Conservation (phyloP, 2,888 invertebrate genomes). For the Tuta absoluta region DNA sequence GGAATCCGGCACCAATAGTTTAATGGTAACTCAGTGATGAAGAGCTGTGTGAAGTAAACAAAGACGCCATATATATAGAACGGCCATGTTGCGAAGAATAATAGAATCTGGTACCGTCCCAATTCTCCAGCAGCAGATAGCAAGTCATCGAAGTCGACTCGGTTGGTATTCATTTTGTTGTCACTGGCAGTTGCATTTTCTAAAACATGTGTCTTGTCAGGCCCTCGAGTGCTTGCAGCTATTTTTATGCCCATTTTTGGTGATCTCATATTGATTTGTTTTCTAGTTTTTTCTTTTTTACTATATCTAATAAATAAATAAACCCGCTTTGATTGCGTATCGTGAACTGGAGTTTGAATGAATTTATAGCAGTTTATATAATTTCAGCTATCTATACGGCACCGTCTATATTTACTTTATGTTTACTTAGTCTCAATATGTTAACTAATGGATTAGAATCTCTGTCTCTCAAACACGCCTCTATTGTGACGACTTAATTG, state of each 20-base stretch:
- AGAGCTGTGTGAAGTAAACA: slow-evolving; percentile 51
- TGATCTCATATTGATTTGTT: not conserved
- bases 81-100: slow-evolving; percentile 50
- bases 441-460: not conserved
- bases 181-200: slow-evolving; percentile 13
- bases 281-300: not conserved
- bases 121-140: slow-evolving; percentile 52
- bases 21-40: slow-evolving; percentile 53
- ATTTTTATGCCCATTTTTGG: slow-evolving; percentile 7
- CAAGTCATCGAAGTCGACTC: slow-evolving; percentile 51
- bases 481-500: not conserved
- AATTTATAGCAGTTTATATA: not conserved
- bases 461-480: not conserved
- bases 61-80: slow-evolving; percentile 52
- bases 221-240: slow-evolving; percentile 28
- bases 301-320: not conserved
- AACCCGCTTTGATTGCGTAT: not conserved
- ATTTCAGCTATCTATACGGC: slow-evolving; percentile 11
- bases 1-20: slow-evolving; percentile 58
- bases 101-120: slow-evolving; percentile 48
- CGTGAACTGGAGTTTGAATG: not conserved
- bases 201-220: slow-evolving; percentile 9
- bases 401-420: slow-evolving; percentile 5
- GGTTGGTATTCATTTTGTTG: slow-evolving; percentile 33
- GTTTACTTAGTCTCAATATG: not conserved